Conservation (phyloP, 1,140 invertebrate species). For the Drosophila kurseongensis region DNA sequence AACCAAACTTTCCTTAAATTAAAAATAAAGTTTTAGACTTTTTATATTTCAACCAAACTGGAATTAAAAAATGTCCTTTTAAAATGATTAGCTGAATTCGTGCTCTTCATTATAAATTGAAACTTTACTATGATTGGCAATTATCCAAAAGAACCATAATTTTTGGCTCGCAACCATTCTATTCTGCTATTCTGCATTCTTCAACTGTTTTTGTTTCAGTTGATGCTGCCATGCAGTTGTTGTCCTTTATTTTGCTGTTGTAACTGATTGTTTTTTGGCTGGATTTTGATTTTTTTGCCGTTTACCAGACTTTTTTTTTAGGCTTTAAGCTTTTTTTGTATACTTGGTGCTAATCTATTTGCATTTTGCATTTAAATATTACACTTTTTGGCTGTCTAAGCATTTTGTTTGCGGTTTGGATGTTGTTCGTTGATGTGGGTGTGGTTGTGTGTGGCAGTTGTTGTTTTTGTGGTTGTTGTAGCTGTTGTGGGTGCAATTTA, state of each 20-base stretch:
- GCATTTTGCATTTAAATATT: conserved; percentile 68
- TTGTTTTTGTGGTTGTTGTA: conserved; percentile 31
- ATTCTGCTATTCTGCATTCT: not conserved
- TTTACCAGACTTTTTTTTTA: conserved; percentile 22
- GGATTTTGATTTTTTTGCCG: conserved; percentile 45
- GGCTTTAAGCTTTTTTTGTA: conserved; percentile 43
- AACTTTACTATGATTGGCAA: not conserved
- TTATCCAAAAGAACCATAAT: not conserved
- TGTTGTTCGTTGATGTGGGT: conserved; percentile 28
- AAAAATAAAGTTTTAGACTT: no score
- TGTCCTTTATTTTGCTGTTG: conserved; percentile 23
- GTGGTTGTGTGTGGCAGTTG: conserved; percentile 26
- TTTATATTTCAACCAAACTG: no score
- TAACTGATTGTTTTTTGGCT: conserved; percentile 26
- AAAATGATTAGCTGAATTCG: no score
- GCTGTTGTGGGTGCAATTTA: conserved; percentile 45
- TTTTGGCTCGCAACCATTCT: conserved; percentile 11
- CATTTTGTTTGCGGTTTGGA: conserved; percentile 35
- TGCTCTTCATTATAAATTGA: not conserved
- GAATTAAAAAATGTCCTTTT: no score
- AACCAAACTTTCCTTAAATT: no score
- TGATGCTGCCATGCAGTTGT: not conserved
- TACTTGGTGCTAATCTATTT: conserved; percentile 69
- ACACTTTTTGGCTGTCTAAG: conserved; percentile 50
- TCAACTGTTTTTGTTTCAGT: not conserved